These are phyloP conservation scores for Chloropsis hardwickii DNA, from an alignment of 2,113 vertebrate species.

Conservation along the genomic window DNA sequence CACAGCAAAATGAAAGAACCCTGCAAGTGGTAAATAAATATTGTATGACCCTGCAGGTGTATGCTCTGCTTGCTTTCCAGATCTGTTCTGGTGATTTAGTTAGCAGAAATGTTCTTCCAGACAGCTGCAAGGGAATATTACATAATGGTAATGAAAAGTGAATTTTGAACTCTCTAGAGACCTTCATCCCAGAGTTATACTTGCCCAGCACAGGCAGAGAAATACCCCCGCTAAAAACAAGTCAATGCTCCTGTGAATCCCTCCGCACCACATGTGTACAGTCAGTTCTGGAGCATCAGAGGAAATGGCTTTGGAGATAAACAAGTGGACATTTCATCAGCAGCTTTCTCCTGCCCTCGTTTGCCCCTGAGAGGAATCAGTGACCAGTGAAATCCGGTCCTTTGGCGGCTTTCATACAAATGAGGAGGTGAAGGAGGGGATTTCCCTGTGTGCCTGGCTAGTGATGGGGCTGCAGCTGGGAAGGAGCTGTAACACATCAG, in stretches of 20 bases:
- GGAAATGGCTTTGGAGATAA: background rate
- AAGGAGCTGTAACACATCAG: background rate
- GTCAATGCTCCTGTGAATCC: background rate
- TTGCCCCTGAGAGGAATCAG: background rate
- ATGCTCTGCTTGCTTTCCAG: background rate
- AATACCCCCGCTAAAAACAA: background rate
- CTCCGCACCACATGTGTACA: rapidly evolving
- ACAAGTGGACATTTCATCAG: background rate
- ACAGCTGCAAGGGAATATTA: background rate
- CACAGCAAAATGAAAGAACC: background rate
- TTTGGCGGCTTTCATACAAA: background rate
- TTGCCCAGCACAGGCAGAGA: background rate
- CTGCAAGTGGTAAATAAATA: conserved; percentile 7
- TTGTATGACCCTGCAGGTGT: background rate
- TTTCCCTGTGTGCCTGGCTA: background rate
- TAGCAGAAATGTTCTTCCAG: conserved; percentile 21
- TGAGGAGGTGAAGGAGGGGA: background rate
- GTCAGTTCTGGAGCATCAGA: background rate
- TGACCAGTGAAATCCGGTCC: rapidly evolving
- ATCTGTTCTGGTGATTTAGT: background rate
- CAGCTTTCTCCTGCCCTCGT: background rate
- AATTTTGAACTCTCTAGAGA: conserved; percentile 6
- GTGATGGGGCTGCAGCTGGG: background rate
- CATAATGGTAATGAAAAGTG: conserved; percentile 6
- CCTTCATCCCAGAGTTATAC: background rate